Conservation (phyloP, 2,888 invertebrate genomes). For the Platynereis dumerilii region DNA sequence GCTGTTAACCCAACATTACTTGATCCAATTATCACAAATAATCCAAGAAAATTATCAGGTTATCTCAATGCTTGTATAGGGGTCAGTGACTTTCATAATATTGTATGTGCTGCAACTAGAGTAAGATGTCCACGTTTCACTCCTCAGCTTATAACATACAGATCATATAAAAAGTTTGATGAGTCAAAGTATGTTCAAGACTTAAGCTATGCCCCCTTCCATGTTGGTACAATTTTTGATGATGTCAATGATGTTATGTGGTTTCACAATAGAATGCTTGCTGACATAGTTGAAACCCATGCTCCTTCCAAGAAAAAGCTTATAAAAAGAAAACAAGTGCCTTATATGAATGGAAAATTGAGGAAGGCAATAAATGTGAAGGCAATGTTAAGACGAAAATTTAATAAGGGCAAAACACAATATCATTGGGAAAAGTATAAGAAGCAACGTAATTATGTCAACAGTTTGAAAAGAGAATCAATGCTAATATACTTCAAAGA, state of each 20-base stretch:
- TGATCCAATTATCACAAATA: neutral
- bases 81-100: constrained; percentile 8
- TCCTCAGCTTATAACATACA: neutral
- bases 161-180: constrained; percentile 5
- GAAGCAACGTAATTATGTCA: neutral
- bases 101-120: neutral
- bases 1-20: neutral
- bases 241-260: neutral
- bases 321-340: neutral
- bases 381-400: constrained; percentile 3
- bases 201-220: neutral
- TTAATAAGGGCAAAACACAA: neutral
- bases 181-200: neutral
- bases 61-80: neutral
- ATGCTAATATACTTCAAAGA: neutral
- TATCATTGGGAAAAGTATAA: neutral
- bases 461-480: neutral
- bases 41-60: neutral
- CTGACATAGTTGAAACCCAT: neutral
- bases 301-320: neutral
- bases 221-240: neutral
- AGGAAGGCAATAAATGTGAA: constrained; percentile 3
- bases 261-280: constrained; percentile 3
- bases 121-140: too few relatives aligned
- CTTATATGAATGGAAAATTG: constrained; percentile 3